Evolutionary conservation across 2,113 vertebrate genomes (phyloP), one percentile per base, ranked within the genome.

Genomic region (Dicerorhinus sumatrensis): DNA sequence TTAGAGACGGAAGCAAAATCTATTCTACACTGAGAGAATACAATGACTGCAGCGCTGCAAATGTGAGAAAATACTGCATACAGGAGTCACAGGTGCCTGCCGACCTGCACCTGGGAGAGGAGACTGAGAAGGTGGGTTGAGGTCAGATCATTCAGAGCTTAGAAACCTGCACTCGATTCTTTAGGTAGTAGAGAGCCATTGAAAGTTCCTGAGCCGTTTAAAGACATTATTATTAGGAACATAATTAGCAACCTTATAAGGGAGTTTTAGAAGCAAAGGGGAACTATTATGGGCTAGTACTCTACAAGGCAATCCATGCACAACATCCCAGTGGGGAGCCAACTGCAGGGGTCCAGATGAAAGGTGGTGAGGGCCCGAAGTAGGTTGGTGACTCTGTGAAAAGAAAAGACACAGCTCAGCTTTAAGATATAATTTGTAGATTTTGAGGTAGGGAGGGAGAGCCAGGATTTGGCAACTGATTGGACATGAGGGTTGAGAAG

Each of bases 11-110:
- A 63, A 60, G 6, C 10, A 31, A 46, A 75, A 1, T 56, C n/a
- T 69, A 0, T 54, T 39, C 2, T 42, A 17, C 3, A 25, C 5
- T 10, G 10, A 73, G 27, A 36, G 29, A 21, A n/a, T 0, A 1
- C 33, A 14, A 0, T 8, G 31, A 21, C 25, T 8, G 10, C 42
- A 76, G 23, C 6, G 11, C 51, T n/a, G 39, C 58, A 12, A 60
- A 36, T 10, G 14, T 12, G 60, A 31, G 67, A 76, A 54, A 56
- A 16, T 56, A 46, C 9, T 11, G 3, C 1, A 0, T 14, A 1
- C 10, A 36, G 31, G 51, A 69, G 1, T 4, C 39, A 5, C 46
- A 79, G 39, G 42, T 83, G 31, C 29, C 42, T 7, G 48, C 20
- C 46, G 42, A 16, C 17, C 33, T 36, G n/a, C 10, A 13, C 31